Percentiles rank a stretch among this genome's conserved stretches.
phyloP scores from a whole-genome alignment of 1,140 invertebrate genomes.

The Drosophila baimaii region DNA sequence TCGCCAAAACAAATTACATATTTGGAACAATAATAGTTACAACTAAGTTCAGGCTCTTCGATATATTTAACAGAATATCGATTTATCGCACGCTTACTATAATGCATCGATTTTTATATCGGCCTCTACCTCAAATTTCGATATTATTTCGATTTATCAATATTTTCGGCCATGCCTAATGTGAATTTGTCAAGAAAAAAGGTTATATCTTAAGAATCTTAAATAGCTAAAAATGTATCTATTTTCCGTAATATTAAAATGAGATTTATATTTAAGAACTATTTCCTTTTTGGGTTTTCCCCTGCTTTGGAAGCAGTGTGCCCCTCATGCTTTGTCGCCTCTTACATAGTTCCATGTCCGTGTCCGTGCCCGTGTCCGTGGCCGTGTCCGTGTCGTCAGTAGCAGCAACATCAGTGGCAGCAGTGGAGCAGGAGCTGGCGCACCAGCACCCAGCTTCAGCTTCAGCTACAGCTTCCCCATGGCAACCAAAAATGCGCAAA shows the following conservation, averaged over 20 bases:
- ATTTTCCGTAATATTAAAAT: not conserved
- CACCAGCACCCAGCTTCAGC: slow-evolving; percentile 32
- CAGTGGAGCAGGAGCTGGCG: slow-evolving; percentile 2
- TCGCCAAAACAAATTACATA: no score
- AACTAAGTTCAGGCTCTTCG: no score
- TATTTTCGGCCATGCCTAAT: no score
- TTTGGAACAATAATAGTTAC: no score
- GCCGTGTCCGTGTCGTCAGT: slow-evolving; percentile 48
- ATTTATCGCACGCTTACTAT: no score
- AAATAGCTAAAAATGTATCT: no score
- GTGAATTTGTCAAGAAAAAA: no score
- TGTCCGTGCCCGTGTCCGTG: slow-evolving; percentile 49
- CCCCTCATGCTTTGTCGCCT: slow-evolving; percentile 63
- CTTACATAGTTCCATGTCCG: slow-evolving; percentile 72
- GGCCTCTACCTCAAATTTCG: no score
- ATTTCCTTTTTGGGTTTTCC: not conserved
- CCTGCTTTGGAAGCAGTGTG: slow-evolving; percentile 13
- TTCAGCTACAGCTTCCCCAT: slow-evolving; percentile 71
- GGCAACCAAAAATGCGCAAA: slow-evolving; percentile 75
- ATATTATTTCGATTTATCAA: no score
- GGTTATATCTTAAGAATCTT: no score
- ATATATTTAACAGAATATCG: no score
- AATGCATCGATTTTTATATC: no score
- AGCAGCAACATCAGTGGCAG: slow-evolving; percentile 8
- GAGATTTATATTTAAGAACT: not conserved